Percentiles rank a stretch among this genome's conserved stretches.
These are phyloP conservation scores for Uropsilus gracilis DNA, from an alignment of 2,113 vertebrate genomes.

Conservation along the genomic window DNA sequence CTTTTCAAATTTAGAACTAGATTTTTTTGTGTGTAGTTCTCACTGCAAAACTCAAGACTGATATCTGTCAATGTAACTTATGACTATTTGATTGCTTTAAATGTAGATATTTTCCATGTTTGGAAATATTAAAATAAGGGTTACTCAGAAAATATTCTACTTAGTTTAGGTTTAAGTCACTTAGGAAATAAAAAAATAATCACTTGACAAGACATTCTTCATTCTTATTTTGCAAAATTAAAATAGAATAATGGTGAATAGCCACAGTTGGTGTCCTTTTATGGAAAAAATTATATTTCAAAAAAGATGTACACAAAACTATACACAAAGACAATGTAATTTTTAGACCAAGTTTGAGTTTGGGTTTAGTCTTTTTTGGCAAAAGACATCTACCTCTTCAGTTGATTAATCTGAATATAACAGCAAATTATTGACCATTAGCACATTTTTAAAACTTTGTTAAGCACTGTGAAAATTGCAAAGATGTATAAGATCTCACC, in stretches of 20 bases:
- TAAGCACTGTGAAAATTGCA: background rate
- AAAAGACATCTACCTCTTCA: background rate
- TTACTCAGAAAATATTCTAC: background rate
- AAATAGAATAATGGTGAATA: constrained; percentile 13
- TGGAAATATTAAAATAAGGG: background rate
- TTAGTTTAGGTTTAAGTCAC: background rate
- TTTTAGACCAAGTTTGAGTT: background rate
- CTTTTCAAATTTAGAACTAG: constrained; percentile 22
- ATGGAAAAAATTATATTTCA: background rate
- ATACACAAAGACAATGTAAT: background rate
- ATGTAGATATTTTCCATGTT: background rate
- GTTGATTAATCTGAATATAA: background rate
- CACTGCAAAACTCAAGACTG: background rate
- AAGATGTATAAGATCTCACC: background rate
- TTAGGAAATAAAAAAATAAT: background rate
- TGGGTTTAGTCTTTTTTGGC: background rate
- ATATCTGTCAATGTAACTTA: background rate
- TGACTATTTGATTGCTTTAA: background rate
- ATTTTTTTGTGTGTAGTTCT: background rate
- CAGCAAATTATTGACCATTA: background rate
- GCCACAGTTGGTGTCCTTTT: background rate
- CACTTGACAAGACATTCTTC: background rate
- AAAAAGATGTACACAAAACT: background rate
- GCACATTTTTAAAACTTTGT: background rate
- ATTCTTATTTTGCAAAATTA: background rate